A percentile compares a stretch with the other conserved stretches of the same genome.
Evolutionary conservation across 2,888 invertebrate species (phyloP).

Genomic region (Callyntrura sp.): DNA sequence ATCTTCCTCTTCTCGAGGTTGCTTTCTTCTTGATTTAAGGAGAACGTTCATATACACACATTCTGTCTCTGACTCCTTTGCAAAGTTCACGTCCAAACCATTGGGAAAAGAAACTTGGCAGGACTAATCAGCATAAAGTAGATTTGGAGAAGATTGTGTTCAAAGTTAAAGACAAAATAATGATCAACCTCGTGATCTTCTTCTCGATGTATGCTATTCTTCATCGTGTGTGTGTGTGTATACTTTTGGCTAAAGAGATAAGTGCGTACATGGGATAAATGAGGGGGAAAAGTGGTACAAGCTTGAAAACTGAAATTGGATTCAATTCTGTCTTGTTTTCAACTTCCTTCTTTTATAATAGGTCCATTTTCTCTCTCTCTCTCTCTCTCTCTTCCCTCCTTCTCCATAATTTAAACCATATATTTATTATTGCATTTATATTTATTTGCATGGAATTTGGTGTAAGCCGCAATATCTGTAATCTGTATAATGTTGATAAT

Average conservation of each 20-base stretch:
- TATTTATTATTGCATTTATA: background rate
- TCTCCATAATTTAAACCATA: constrained; percentile 34
- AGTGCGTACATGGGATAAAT: background rate
- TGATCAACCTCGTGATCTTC: constrained; percentile 11
- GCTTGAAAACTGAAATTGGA: constrained; percentile 14
- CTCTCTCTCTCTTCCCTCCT: constrained; percentile 32
- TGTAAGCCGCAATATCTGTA: no score
- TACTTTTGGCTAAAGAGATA: background rate
- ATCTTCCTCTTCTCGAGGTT: constrained; percentile 4
- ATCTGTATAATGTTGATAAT: background rate
- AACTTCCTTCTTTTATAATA: constrained; percentile 30
- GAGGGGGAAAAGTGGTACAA: background rate
- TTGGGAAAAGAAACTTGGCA: constrained; percentile 56
- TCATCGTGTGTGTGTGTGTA: no score
- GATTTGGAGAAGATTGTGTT: constrained; percentile 39
- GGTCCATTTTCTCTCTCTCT: constrained; percentile 17
- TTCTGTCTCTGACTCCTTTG: background rate
- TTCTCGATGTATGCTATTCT: background rate
- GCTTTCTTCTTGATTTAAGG: background rate
- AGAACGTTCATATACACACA: background rate
- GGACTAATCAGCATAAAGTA: constrained; percentile 74
- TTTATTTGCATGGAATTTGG: constrained; percentile 24
- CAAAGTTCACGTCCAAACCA: background rate
- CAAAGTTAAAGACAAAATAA: constrained; percentile 26
- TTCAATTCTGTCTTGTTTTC: constrained; percentile 50